Conservation (phyloP, 1,140 invertebrate species). For the Lepidurus apus region DNA sequence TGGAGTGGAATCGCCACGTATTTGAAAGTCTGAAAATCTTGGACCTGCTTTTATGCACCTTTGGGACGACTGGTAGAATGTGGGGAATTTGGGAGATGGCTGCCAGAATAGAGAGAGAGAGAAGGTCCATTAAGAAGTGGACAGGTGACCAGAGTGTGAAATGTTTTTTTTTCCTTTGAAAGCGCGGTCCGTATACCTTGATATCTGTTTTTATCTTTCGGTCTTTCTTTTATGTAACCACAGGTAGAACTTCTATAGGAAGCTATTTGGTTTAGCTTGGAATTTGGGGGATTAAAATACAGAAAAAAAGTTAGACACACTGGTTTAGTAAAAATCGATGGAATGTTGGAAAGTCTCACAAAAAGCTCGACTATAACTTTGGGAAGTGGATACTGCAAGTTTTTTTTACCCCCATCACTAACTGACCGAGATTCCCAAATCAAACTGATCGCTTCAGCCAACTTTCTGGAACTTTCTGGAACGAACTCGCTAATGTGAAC, state of each 20-base stretch:
- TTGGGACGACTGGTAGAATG: constrained; percentile 18
- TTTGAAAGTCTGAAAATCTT: not conserved
- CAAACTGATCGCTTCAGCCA: too few relatives aligned
- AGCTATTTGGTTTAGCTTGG: not conserved
- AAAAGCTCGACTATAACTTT: not conserved
- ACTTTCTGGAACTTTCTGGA: too few relatives aligned
- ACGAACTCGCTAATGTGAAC: too few relatives aligned
- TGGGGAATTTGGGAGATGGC: constrained; percentile 20
- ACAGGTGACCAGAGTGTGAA: constrained; percentile 21
- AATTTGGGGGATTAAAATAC: not conserved
- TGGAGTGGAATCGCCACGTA: constrained; percentile 14
- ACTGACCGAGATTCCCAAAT: too few relatives aligned
- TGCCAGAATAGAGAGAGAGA: not conserved
- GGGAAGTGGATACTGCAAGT: not conserved
- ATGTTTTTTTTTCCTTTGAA: constrained; percentile 1
- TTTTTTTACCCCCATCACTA: too few relatives aligned
- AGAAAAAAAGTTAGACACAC: not conserved
- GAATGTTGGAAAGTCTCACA: not conserved
- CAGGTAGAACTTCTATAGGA: not conserved
- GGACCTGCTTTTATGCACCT: constrained; percentile 3
- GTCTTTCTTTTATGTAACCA: not conserved
- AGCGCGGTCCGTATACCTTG: not conserved
- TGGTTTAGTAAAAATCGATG: not conserved
- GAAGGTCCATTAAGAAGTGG: constrained; percentile 21
- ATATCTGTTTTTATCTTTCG: constrained; percentile 14